Evolutionary conservation across 37 sponge, comb jelly and placozoan genomes (phyloP).

Genomic region (Corticium candelabrum): DNA sequence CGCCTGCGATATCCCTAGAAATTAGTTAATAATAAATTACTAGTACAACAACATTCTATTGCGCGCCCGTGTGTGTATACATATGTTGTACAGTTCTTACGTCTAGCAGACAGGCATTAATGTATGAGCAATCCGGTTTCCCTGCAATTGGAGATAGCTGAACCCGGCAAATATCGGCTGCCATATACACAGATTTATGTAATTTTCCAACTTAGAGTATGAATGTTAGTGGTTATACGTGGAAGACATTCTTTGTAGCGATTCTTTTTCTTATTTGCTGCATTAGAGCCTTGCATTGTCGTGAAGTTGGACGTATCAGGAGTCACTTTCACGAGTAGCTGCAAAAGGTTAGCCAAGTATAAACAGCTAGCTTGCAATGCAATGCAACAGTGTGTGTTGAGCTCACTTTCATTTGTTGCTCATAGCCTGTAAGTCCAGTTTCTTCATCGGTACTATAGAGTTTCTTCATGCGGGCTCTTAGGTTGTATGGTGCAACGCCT

Average conservation of each 20-base stretch:
- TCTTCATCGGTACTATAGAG: slow-evolving; percentile 19
- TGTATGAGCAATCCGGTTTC: not conserved
- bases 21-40: not conserved
- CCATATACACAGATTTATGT: no score
- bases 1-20: not conserved
- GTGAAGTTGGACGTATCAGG: no score
- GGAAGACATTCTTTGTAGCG: no score
- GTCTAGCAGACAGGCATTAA: not conserved
- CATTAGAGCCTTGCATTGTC: no score
- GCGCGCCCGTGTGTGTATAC: no score
- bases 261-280: no score
- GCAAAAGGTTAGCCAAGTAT: not conserved
- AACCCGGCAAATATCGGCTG: not conserved
- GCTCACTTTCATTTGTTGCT: slow-evolving; percentile 55
- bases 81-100: no score
- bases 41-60: no score
- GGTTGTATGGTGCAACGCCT: slow-evolving; percentile 11
- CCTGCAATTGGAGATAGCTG: not conserved
- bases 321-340: not conserved
- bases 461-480: slow-evolving; percentile 25
- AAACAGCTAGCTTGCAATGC: no score
- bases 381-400: not conserved
- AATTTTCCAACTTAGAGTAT: no score
- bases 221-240: no score
- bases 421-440: slow-evolving; percentile 27